A percentile compares a stretch with the other conserved stretches of the same genome.
Conservation (phyloP, 37 sponge, comb jelly and placozoan genomes). For the Oopsacas minuta region DNA sequence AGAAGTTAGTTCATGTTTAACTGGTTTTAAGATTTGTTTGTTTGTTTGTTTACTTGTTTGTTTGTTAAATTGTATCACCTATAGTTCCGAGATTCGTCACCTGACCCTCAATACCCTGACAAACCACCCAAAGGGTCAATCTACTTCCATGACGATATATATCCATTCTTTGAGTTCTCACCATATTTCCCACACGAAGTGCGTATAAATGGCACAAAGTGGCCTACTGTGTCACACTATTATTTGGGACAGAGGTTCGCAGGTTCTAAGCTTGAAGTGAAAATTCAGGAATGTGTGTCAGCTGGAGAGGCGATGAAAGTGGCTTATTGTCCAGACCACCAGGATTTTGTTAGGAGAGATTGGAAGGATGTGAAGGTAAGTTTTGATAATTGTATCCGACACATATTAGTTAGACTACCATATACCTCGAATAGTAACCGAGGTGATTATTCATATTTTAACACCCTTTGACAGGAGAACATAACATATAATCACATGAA, state of each 20-base stretch:
- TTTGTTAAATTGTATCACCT: too few species aligned
- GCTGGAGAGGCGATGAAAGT: background rate
- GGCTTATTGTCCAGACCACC: background rate
- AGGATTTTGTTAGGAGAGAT: conserved; percentile 10
- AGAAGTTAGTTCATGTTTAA: background rate
- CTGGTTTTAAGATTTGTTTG: too few species aligned
- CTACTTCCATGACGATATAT: conserved; percentile 1
- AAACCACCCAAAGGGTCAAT: background rate
- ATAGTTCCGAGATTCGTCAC: background rate
- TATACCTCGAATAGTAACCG: too few species aligned
- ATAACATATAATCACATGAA: too few species aligned
- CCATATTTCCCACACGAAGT: conserved; percentile 12
- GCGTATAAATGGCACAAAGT: background rate
- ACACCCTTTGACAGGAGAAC: too few species aligned
- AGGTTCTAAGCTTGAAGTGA: background rate
- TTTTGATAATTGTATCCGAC: too few species aligned
- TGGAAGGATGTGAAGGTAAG: conserved; percentile 4
- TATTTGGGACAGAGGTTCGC: conserved; percentile 13
- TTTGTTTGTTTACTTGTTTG: background rate
- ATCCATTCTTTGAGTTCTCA: conserved; percentile 14
- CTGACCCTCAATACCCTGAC: background rate
- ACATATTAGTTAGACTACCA: too few species aligned
- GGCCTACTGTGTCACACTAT: background rate
- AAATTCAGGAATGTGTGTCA: background rate
- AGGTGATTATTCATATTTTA: too few species aligned